A percentile compares a stretch with the other conserved stretches of the same genome.
phyloP scores from a whole-genome alignment of 1,140 invertebrate species.

The Zaprionus kolodkinae region DNA sequence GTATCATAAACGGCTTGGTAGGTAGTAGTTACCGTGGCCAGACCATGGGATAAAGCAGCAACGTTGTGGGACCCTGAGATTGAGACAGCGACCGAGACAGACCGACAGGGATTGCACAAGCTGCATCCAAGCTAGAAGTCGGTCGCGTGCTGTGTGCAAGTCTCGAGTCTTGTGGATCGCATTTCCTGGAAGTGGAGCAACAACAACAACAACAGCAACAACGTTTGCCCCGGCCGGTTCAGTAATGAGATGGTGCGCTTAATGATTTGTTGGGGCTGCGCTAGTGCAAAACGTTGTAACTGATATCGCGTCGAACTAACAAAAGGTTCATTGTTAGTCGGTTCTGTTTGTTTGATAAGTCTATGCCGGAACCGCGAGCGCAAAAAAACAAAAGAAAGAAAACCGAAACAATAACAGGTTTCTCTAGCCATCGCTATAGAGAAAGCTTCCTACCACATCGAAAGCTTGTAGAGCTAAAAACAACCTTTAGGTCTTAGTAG shows the following conservation, averaged over 20 bases:
- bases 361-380: conserved; percentile 30
- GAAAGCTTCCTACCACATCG: conserved; percentile 57
- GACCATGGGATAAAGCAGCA: conserved; percentile 36
- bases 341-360: conserved; percentile 48
- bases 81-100: conserved; percentile 4
- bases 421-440: conserved; percentile 30
- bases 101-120: background rate
- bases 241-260: conserved; percentile 52
- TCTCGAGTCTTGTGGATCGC: background rate
- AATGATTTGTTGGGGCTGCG: conserved; percentile 55
- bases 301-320: conserved; percentile 26
- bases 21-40: conserved; percentile 12
- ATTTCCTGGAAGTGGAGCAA: conserved; percentile 24
- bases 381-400: conserved; percentile 3
- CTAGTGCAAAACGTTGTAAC: conserved; percentile 59
- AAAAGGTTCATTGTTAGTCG: conserved; percentile 53
- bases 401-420: conserved; percentile 52
- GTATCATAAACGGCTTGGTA: conserved; percentile 46
- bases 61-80: conserved; percentile 4
- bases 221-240: background rate
- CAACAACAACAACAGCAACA: conserved; percentile 10
- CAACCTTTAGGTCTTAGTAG: conserved; percentile 50
- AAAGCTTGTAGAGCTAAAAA: conserved; percentile 52
- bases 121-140: background rate
- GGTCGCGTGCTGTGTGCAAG: conserved; percentile 24